Conservation (phyloP, 2,797 vertebrate genomes). For the Parotocinclus haroldoi region DNA sequence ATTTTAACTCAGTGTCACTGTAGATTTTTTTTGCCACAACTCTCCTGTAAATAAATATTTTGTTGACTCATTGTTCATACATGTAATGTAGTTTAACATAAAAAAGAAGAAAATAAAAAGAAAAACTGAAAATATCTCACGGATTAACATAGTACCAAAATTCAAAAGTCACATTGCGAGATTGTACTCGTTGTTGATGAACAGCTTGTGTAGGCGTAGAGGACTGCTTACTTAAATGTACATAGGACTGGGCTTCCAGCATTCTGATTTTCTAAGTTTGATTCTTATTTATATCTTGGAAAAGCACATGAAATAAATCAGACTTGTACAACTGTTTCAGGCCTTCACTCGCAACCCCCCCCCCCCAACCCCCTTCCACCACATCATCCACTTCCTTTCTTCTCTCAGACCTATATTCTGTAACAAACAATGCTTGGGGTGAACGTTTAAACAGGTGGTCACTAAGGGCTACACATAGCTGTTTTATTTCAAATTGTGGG, state of each 20-base stretch:
- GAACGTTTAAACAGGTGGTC: no score
- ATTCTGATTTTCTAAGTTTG: slow-evolving; percentile 98
- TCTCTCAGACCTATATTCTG: no score
- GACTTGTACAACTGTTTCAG: slow-evolving; percentile 83
- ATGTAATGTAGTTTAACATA: slow-evolving; percentile 84
- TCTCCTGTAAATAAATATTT: slow-evolving; percentile 94
- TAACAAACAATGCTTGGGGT: no score
- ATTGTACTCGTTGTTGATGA: slow-evolving; percentile 28
- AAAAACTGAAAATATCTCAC: slow-evolving; percentile 61
- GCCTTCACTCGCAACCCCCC: not conserved
- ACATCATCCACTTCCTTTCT: no score
- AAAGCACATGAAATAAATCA: slow-evolving; percentile 98
- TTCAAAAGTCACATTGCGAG: slow-evolving; percentile 52
- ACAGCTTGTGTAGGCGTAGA: slow-evolving; percentile 73
- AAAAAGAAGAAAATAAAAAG: slow-evolving; percentile 19
- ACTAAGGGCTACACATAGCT: no score
- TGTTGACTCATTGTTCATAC: slow-evolving; percentile 96
- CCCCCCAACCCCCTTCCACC: no score
- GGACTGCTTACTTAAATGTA: slow-evolving; percentile 83
- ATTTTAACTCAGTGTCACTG: slow-evolving; percentile 94
- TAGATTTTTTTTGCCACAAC: slow-evolving; percentile 66
- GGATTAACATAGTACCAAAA: slow-evolving; percentile 82
- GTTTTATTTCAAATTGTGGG: no score
- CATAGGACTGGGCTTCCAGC: slow-evolving; percentile 99
- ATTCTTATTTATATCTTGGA: slow-evolving; percentile 98